Evolutionary conservation across 1,140 invertebrate genomes (phyloP).

Genomic region (Polypedilum vanderplanki): DNA sequence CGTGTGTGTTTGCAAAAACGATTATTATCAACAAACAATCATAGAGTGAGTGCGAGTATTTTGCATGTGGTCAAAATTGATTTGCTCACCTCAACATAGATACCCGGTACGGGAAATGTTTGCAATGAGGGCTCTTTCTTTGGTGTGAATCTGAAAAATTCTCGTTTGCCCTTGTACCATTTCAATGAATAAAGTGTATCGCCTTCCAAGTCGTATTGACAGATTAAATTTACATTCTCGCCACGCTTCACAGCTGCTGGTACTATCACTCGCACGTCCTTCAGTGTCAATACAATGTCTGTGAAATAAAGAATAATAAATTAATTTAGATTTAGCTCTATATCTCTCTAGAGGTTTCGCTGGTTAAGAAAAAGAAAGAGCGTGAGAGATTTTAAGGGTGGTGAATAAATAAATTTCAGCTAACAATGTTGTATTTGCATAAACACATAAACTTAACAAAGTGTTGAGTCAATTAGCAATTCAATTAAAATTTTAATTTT

Average conservation of each 20-base stretch:
- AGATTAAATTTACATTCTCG: conserved; percentile 53
- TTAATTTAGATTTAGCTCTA: too few species aligned
- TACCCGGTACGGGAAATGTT: conserved; percentile 51
- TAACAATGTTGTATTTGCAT: neutral
- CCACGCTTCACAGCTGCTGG: conserved; percentile 57
- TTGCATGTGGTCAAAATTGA: neutral
- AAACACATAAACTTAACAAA: neutral
- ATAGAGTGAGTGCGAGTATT: too few species aligned
- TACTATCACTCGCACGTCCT: conserved; percentile 51
- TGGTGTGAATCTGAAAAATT: conserved; percentile 62
- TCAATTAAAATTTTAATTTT: neutral
- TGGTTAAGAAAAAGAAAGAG: too few species aligned
- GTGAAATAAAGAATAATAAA: neutral
- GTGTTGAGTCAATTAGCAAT: conserved; percentile 18
- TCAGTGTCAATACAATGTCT: conserved; percentile 30
- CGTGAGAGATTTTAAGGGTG: neutral
- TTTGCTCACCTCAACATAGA: conserved; percentile 50
- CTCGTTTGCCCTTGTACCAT: conserved; percentile 56
- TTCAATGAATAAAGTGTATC: conserved; percentile 54
- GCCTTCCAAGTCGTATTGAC: conserved; percentile 54
- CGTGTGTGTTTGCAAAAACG: too few species aligned
- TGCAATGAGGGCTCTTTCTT: conserved; percentile 55
- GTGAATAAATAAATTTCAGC: neutral
- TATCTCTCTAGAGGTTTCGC: too few species aligned
- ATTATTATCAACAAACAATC: too few species aligned